A percentile compares a stretch with the other conserved stretches of the same genome.
Evolutionary conservation across 1,140 invertebrate genomes (phyloP).

Genomic region (Bradynema listronoti): DNA sequence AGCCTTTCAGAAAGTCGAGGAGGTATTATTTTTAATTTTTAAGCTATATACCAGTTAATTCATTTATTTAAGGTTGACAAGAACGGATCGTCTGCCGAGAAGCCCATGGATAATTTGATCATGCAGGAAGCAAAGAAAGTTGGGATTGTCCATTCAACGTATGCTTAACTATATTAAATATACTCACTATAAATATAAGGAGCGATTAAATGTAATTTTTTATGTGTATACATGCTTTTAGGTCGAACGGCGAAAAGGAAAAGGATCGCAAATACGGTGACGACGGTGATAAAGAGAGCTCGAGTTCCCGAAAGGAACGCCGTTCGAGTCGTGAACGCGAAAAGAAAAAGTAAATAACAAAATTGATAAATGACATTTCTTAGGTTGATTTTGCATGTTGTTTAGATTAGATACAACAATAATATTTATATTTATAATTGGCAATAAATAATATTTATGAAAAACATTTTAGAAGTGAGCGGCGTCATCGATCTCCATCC

Average conservation of each 20-base stretch:
- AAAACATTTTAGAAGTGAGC: slow-evolving; percentile 19
- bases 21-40: no score
- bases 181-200: no score
- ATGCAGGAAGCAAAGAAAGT: slow-evolving; percentile 28
- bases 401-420: no score
- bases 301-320: slow-evolving; percentile 8
- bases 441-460: slow-evolving; percentile 15
- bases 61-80: slow-evolving; percentile 26
- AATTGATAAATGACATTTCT: no score
- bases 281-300: slow-evolving; percentile 20
- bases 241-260: no score
- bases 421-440: slow-evolving; percentile 17
- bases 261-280: slow-evolving; percentile 16
- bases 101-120: slow-evolving; percentile 25
- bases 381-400: no score
- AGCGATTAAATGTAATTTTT: not conserved
- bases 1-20: slow-evolving; percentile 28
- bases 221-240: not conserved
- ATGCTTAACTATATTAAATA: not conserved
- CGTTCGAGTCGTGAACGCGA: slow-evolving; percentile 27
- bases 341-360: slow-evolving; percentile 25
- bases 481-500: slow-evolving; percentile 17
- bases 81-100: slow-evolving; percentile 13
- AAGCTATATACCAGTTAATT: no score
- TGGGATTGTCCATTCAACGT: not conserved